These are phyloP conservation scores for Philhelius pedissequus DNA, from an alignment of 2,888 invertebrate species.

Conservation along the genomic window DNA sequence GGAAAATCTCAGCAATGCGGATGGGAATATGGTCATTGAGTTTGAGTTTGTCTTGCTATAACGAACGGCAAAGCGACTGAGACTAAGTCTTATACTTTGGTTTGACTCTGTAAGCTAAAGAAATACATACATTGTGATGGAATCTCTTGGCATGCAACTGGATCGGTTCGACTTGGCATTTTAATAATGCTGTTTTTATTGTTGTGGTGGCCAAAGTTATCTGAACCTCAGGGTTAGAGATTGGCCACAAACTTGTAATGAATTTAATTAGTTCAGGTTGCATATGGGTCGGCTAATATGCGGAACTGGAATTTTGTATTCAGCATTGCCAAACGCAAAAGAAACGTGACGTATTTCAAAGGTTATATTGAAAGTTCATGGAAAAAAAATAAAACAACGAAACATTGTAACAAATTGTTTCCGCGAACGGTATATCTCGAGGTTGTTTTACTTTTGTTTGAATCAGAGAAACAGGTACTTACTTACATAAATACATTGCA, in stretches of 20 bases:
- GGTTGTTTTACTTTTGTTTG: neutral
- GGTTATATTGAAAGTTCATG: conserved; percentile 47
- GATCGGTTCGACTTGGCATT: conserved; percentile 53
- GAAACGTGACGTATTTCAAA: conserved; percentile 45
- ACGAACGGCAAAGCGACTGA: neutral
- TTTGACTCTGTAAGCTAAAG: conserved; percentile 3
- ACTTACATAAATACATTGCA: too few species aligned
- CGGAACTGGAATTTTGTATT: conserved; percentile 50
- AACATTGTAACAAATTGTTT: conserved; percentile 2
- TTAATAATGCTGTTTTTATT: conserved; percentile 57
- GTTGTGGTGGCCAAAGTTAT: conserved; percentile 32
- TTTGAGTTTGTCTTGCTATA: neutral
- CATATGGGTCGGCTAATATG: conserved; percentile 56
- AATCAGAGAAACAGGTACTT: neutral
- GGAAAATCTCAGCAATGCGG: conserved; percentile 67
- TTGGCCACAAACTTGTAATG: conserved; percentile 58
- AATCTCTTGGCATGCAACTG: conserved; percentile 57
- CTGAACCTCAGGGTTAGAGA: conserved; percentile 59
- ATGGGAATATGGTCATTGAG: conserved; percentile 63
- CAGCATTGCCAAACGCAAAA: neutral
- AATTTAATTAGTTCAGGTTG: conserved; percentile 67
- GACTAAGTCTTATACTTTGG: neutral
- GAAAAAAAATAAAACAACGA: neutral
- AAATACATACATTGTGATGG: conserved; percentile 27
- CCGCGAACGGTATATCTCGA: neutral